A percentile compares a stretch with the other conserved stretches of the same genome.
phyloP scores from a whole-genome alignment of 2,113 vertebrate genomes.

The Sturnus vulgaris region DNA sequence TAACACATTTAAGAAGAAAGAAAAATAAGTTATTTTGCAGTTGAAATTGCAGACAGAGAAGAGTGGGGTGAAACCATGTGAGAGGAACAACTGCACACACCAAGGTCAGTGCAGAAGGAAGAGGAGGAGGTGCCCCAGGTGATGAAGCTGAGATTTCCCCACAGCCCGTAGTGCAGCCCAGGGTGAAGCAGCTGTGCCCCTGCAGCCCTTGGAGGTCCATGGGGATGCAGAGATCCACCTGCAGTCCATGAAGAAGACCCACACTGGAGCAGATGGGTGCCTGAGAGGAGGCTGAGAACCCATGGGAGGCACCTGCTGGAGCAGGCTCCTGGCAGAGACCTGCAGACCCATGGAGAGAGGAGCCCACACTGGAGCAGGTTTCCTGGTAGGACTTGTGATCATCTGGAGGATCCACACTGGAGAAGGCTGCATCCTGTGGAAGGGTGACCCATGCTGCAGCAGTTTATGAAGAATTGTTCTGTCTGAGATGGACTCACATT shows the following conservation, averaged over 20 bases:
- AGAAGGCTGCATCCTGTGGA: accelerated
- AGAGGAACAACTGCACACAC: not conserved
- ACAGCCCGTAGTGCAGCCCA: accelerated
- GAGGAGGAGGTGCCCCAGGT: not conserved
- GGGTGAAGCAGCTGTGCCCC: not conserved
- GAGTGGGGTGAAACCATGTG: accelerated
- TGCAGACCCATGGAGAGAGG: not conserved
- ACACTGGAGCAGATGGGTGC: accelerated
- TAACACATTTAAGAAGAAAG: not conserved
- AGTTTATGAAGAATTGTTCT: not conserved
- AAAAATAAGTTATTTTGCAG: not conserved
- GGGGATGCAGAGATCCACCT: not conserved
- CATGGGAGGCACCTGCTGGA: accelerated
- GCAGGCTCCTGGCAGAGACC: accelerated
- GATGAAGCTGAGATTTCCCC: not conserved
- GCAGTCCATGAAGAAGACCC: accelerated
- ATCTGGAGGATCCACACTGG: accelerated
- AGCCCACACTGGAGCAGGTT: not conserved
- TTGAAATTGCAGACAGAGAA: not conserved
- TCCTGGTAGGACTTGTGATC: not conserved
- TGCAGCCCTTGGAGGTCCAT: not conserved
- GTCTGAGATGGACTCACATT: not conserved
- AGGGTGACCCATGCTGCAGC: accelerated
- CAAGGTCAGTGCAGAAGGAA: not conserved
- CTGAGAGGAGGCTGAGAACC: not conserved